Evolutionary conservation across 2,888 invertebrate species (phyloP).

Genomic region (Bedellia somnulentella): DNA sequence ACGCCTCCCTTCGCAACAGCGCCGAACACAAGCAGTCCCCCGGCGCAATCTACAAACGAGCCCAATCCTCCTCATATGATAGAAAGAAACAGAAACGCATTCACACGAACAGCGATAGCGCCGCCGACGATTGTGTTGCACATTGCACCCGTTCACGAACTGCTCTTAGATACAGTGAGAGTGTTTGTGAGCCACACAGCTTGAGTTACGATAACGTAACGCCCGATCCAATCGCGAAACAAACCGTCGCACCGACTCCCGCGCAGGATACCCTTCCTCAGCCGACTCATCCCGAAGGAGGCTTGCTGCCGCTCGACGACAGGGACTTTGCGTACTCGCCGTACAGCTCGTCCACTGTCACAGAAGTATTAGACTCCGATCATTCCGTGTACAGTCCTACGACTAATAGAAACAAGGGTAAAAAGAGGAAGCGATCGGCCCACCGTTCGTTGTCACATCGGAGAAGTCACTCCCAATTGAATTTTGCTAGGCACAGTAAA

Average conservation of each 20-base stretch:
- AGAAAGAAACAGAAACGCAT: constrained; percentile 39
- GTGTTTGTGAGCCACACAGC: constrained; percentile 35
- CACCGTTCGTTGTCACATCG: constrained; percentile 40
- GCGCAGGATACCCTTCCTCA: background rate
- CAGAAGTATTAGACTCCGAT: constrained; percentile 49
- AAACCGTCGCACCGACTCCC: constrained; percentile 3
- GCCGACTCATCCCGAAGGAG: constrained; percentile 22
- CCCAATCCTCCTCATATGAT: constrained; percentile 44
- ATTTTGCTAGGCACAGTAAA: constrained; percentile 38
- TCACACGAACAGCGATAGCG: constrained; percentile 21
- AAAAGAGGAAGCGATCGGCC: constrained; percentile 45
- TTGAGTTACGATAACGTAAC: background rate
- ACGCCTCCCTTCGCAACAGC: constrained; percentile 26
- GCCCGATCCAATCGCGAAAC: constrained; percentile 1
- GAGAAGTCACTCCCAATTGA: constrained; percentile 33
- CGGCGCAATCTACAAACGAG: constrained; percentile 27
- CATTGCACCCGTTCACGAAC: constrained; percentile 52
- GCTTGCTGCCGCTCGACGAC: constrained; percentile 49
- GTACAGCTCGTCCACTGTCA: constrained; percentile 51
- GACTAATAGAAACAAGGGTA: constrained; percentile 39
- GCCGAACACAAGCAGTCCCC: constrained; percentile 32
- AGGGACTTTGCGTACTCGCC: constrained; percentile 55
- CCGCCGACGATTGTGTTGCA: constrained; percentile 43
- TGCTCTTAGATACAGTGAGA: constrained; percentile 45
- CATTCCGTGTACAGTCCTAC: constrained; percentile 53